Evolutionary conservation across 1,140 invertebrate genomes (phyloP), one percentile per base, ranked within the genome.

Genomic region (Drosophila busckii): DNA sequence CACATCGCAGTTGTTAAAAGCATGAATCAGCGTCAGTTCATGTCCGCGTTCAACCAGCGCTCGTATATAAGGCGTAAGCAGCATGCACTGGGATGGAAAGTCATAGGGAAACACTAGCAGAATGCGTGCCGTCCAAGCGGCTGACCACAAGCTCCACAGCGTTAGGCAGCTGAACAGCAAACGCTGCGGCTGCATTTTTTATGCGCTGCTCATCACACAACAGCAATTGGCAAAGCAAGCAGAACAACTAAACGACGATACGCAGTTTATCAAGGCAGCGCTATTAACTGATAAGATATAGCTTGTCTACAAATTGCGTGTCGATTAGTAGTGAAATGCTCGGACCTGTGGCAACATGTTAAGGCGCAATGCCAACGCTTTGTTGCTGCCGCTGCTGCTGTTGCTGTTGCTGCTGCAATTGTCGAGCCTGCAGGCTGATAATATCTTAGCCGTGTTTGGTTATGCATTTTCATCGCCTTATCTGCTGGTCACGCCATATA

Each of bases 391-490:
- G 8, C 38, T 40, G 10, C 35, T 80, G 2, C n/a, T 65, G 17
- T 3, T 64, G 4, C 1, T 41, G 12, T 19, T 10, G 23, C 8
- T 54, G 1, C 9, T 56, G 4, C 10, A 32, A 12, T 9, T n/a
- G n/a, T n/a, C n/a, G n/a, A 20, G 29, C 31, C 7, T 55, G 6
- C 26, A 53, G 9, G 25, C 52, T 6, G 75, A 61, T 8, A 65
- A 75, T 5, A 82, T 82, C 12, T 50, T 82, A 42, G 69, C 75
- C 13, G 22, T 82, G 7, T 75, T 82, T 12, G 34, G 75, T 0
- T 82, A 62, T 8, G 13, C 31, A 1, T 54, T 52, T 1, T 29
- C 25, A 0, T 61, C 75, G 2, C 58, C 60, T 0, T 75, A 46
- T 17, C 12, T 62, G 1, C 19, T 82, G 2, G 19, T 82, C 0